Conservation (phyloP, 2,113 vertebrate genomes). For the Hiodon tergisus region DNA sequence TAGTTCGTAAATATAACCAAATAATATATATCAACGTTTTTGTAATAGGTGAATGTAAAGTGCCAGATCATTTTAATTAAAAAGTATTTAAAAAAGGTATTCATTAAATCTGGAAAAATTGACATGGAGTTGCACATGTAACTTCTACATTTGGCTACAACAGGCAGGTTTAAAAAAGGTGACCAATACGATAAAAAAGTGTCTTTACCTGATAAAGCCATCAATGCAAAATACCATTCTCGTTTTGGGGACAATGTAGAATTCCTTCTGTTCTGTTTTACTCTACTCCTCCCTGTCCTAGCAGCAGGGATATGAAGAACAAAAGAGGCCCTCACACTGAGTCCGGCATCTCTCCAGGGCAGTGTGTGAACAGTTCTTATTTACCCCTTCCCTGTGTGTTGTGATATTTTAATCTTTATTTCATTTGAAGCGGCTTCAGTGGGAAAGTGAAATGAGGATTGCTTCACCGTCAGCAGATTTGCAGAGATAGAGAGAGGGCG, state of each 20-base stretch:
- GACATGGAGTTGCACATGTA: too few relatives aligned
- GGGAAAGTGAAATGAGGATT: slow-evolving; percentile 17
- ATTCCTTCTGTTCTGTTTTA: neutral
- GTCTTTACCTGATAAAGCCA: too few relatives aligned
- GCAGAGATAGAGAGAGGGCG: slow-evolving; percentile 9
- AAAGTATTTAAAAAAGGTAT: too few relatives aligned
- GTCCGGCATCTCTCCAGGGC: neutral
- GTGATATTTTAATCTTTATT: slow-evolving; percentile 22
- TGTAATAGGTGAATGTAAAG: too few relatives aligned
- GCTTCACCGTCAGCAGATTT: slow-evolving; percentile 39
- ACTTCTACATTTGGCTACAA: too few relatives aligned
- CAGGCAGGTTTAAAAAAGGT: too few relatives aligned
- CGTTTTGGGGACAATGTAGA: neutral
- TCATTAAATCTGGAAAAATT: too few relatives aligned
- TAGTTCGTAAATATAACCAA: too few relatives aligned
- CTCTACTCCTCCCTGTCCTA: neutral
- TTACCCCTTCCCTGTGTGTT: slow-evolving; percentile 16
- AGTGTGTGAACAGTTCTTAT: slow-evolving; percentile 24
- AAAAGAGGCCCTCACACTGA: too few relatives aligned
- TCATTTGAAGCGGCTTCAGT: slow-evolving; percentile 24
- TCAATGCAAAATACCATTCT: neutral
- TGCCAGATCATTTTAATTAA: too few relatives aligned
- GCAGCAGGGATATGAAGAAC: neutral
- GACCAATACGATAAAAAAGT: too few relatives aligned
- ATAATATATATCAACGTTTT: too few relatives aligned